A percentile compares a stretch with the other conserved stretches of the same genome.
Evolutionary conservation across 2,888 invertebrate genomes (phyloP).

Genomic region (Meta bourneti): DNA sequence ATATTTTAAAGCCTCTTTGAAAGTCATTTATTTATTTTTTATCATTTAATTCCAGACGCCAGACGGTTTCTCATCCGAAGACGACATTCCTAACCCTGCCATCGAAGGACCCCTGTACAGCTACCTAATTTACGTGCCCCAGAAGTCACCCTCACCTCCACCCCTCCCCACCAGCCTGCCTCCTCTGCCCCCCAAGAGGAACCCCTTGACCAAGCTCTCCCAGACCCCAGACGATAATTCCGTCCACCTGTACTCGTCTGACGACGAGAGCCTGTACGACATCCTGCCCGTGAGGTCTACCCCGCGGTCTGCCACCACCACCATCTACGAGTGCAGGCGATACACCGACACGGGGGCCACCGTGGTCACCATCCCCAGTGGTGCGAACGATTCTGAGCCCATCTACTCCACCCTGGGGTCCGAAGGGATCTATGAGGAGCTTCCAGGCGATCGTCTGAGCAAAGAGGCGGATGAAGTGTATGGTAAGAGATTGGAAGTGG

Average conservation of each 20-base stretch:
- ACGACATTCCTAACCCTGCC: not conserved
- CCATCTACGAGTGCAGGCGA: slow-evolving; percentile 68
- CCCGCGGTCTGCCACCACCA: not conserved
- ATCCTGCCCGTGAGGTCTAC: slow-evolving; percentile 1
- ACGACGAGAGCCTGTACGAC: slow-evolving; percentile 59
- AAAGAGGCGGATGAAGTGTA: not conserved
- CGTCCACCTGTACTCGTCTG: not conserved
- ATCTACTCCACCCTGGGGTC: slow-evolving; percentile 51
- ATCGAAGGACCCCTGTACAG: slow-evolving; percentile 70
- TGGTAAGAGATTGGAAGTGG: not conserved
- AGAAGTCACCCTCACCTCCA: slow-evolving; percentile 60
- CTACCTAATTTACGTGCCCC: slow-evolving; percentile 66
- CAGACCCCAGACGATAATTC: not conserved
- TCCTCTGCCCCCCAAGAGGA: slow-evolving; percentile 49
- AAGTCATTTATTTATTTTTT: not conserved
- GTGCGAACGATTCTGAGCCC: slow-evolving; percentile 43
- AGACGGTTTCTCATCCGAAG: slow-evolving; percentile 19
- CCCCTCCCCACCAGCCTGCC: slow-evolving; percentile 51
- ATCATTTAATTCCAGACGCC: slow-evolving; percentile 19
- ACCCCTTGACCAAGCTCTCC: slow-evolving; percentile 13
- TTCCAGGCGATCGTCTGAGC: slow-evolving; percentile 1
- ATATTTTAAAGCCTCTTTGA: not conserved
- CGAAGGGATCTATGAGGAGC: slow-evolving; percentile 63
- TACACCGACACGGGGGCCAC: slow-evolving; percentile 67
- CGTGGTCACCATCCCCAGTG: slow-evolving; percentile 59